Evolutionary conservation across 2,888 invertebrate genomes (phyloP).

Genomic region (Scelioninae gen. 1): DNA sequence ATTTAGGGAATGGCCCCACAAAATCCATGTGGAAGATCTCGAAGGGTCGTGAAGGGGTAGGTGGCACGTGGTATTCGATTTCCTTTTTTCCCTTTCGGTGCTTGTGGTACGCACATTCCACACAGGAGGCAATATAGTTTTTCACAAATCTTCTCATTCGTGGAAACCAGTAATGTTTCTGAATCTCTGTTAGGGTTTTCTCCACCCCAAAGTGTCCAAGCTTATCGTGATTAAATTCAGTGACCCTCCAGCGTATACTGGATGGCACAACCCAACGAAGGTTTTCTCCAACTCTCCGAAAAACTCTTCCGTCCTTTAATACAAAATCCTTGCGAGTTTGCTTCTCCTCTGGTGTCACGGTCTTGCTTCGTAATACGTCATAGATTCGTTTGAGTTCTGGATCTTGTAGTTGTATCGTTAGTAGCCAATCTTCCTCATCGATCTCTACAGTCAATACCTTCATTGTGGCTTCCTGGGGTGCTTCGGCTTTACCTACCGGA

Average conservation of each 20-base stretch:
- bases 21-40: constrained; percentile 20
- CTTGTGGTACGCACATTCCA: constrained; percentile 26
- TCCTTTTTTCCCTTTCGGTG: background rate
- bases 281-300: background rate
- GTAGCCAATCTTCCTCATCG: constrained; percentile 25
- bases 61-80: background rate
- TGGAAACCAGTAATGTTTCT: constrained; percentile 25
- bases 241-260: constrained; percentile 6
- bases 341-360: background rate
- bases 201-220: constrained; percentile 7
- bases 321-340: background rate
- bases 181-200: constrained; percentile 1
- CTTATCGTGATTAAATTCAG: constrained; percentile 19
- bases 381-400: constrained; percentile 1
- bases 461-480: constrained; percentile 1
- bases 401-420: constrained; percentile 18
- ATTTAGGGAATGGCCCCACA: background rate
- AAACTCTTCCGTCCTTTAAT: background rate
- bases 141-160: background rate
- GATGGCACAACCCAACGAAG: constrained; percentile 25
- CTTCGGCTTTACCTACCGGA: background rate
- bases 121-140: constrained; percentile 9
- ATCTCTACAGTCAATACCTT: constrained; percentile 19
- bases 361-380: background rate
- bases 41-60: constrained; percentile 6